Percentiles rank a stretch among this genome's conserved stretches.
These are phyloP conservation scores for Platanista minor DNA, from an alignment of 2,113 vertebrate genomes.

Conservation along the genomic window DNA sequence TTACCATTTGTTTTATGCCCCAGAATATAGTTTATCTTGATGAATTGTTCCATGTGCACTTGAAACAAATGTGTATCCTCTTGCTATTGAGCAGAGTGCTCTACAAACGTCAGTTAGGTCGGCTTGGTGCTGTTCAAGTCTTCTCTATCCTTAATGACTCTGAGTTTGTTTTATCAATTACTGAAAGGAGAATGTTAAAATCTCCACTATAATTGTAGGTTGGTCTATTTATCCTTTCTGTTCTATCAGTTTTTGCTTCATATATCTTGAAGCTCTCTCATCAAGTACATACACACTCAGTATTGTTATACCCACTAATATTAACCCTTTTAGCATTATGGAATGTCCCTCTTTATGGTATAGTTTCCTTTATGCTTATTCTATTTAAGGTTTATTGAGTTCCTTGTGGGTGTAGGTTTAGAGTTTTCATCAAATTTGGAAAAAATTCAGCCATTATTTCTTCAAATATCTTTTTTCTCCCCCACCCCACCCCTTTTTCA, in stretches of 20 bases:
- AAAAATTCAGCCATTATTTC: not conserved
- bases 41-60: not conserved
- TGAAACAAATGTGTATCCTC: not conserved
- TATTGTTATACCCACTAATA: not conserved
- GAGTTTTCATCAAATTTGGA: not conserved
- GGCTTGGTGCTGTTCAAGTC: not conserved
- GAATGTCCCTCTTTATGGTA: not conserved
- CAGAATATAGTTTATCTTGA: not conserved
- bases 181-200: not conserved
- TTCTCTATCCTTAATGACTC: not conserved
- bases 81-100: not conserved
- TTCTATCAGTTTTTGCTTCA: not conserved
- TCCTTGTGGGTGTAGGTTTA: not conserved
- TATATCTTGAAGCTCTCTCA: not conserved
- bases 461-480: not conserved
- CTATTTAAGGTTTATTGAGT: not conserved
- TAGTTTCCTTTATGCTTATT: not conserved
- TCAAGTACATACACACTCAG: not conserved
- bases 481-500: not conserved
- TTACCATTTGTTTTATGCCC: not conserved
- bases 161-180: not conserved
- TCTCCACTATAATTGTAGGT: not conserved
- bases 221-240: not conserved
- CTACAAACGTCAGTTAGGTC: not conserved
- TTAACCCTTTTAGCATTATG: not conserved